These are phyloP conservation scores for Timema cristinae DNA, from an alignment of 2,888 invertebrate species.

Conservation along the genomic window DNA sequence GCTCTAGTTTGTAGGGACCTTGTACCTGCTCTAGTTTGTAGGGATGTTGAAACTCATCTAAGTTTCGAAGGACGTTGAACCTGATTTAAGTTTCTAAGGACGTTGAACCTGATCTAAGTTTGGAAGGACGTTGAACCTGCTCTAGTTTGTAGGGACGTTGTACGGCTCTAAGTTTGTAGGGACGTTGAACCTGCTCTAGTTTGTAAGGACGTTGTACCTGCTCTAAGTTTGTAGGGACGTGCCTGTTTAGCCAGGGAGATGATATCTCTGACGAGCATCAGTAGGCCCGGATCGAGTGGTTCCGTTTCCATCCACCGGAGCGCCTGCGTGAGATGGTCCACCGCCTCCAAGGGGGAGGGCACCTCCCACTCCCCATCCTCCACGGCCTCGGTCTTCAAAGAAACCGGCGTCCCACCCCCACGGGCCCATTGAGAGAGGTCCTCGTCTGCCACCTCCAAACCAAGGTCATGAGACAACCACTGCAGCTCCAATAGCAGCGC, in stretches of 20 bases:
- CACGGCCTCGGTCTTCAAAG: slow-evolving; percentile 29
- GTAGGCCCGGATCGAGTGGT: slow-evolving; percentile 45
- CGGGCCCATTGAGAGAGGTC: slow-evolving; percentile 38
- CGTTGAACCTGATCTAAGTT: no score
- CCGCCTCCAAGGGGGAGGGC: slow-evolving; percentile 45
- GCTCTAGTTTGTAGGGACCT: no score
- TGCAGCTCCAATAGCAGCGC: slow-evolving; percentile 38
- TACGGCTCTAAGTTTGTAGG: slow-evolving; percentile 14
- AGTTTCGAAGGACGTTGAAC: no score
- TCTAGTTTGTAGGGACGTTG: slow-evolving; percentile 12
- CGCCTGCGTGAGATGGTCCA: slow-evolving; percentile 44
- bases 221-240: slow-evolving; percentile 26
- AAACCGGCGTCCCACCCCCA: slow-evolving; percentile 22
- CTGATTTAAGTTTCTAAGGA: no score
- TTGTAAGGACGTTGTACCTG: no score
- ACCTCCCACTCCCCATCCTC: slow-evolving; percentile 25
- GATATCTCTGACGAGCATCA: slow-evolving; percentile 39
- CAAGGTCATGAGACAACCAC: slow-evolving; percentile 40
- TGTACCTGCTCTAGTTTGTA: no score
- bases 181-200: not conserved
- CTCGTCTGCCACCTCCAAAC: slow-evolving; percentile 40
- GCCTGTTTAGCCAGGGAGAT: slow-evolving; percentile 41
- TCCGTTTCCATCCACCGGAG: slow-evolving; percentile 50
- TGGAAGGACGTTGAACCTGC: no score
- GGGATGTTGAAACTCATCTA: no score